A percentile compares a stretch with the other conserved stretches of the same genome.
Conservation (phyloP, 2,888 invertebrate species). For the Erpobdella octoculata region DNA sequence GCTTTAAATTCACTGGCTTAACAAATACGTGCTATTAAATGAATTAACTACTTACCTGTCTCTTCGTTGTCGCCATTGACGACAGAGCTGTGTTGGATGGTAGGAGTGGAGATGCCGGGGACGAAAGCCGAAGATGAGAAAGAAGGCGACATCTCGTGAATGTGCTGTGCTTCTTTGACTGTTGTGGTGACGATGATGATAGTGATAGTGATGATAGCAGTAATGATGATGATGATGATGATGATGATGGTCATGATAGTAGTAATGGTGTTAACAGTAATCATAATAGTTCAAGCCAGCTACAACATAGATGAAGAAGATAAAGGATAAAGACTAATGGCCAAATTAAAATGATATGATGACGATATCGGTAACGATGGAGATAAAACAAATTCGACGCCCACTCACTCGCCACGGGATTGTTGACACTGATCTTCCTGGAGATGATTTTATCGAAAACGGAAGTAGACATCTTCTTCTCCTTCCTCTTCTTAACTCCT, state of each 20-base stretch:
- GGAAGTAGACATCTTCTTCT: conserved; percentile 33
- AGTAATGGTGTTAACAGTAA: no score
- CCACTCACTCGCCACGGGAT: conserved; percentile 33
- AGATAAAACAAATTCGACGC: neutral
- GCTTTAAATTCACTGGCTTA: no score
- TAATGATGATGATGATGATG: no score
- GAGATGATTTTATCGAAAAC: conserved; percentile 37
- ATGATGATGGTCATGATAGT: no score
- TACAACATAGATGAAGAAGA: neutral
- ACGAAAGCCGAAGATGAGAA: conserved; percentile 9
- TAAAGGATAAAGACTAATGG: no score
- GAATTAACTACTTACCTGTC: no score
- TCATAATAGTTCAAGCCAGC: no score
- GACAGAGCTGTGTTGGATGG: conserved; percentile 20
- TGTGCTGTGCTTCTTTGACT: conserved; percentile 29
- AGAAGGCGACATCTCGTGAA: neutral
- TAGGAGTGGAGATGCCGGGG: conserved; percentile 23
- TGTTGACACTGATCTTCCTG: conserved; percentile 41
- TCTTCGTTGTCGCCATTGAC: conserved; percentile 1
- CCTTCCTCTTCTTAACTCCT: conserved; percentile 47
- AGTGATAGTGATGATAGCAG: no score
- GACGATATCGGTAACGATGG: neutral
- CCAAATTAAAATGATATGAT: neutral
- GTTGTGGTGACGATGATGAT: no score
- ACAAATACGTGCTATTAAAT: no score